Percentiles rank a stretch among this genome's conserved stretches.
phyloP scores from a whole-genome alignment of 2,888 invertebrate species.

The Trypoxylon attenuatum region DNA sequence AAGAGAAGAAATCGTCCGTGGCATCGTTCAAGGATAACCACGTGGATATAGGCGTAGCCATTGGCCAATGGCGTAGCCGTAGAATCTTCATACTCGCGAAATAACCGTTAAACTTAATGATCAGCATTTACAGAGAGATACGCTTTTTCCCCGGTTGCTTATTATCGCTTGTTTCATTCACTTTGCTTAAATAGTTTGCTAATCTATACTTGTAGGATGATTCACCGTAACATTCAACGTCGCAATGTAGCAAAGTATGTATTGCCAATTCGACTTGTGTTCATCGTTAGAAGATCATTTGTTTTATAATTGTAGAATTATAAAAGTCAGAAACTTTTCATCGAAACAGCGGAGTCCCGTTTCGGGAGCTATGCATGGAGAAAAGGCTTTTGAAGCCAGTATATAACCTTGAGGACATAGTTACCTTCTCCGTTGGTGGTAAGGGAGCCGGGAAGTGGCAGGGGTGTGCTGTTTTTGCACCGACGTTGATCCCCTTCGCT shows the following conservation, averaged over 20 bases:
- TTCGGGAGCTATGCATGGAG: slow-evolving; percentile 23
- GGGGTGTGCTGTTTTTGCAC: slow-evolving; percentile 79
- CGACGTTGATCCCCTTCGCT: slow-evolving; percentile 80
- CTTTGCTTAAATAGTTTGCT: slow-evolving; percentile 4
- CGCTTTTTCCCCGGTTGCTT: slow-evolving; percentile 4
- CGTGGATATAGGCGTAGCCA: slow-evolving; percentile 45
- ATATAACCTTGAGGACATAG: slow-evolving; percentile 63
- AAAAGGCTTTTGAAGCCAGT: slow-evolving; percentile 27
- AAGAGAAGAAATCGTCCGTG: slow-evolving; percentile 51
- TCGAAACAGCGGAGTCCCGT: too few species aligned
- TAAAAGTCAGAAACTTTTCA: too few species aligned
- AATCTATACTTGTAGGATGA: too few species aligned
- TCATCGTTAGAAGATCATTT: too few species aligned
- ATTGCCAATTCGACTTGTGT: too few species aligned
- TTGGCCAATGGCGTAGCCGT: slow-evolving; percentile 39
- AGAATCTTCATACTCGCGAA: slow-evolving; percentile 22
- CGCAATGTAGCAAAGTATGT: too few species aligned
- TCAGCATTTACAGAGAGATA: slow-evolving; percentile 26
- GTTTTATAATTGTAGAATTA: too few species aligned
- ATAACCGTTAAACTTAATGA: slow-evolving; percentile 35
- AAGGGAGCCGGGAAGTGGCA: slow-evolving; percentile 83
- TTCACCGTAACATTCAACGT: too few species aligned
- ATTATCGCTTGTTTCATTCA: slow-evolving; percentile 10
- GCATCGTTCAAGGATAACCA: slow-evolving; percentile 53
- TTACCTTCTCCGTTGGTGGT: slow-evolving; percentile 91